A percentile compares a stretch with the other conserved stretches of the same genome.
Conservation (phyloP, 1,140 invertebrate species). For the Drepana arcuata region DNA sequence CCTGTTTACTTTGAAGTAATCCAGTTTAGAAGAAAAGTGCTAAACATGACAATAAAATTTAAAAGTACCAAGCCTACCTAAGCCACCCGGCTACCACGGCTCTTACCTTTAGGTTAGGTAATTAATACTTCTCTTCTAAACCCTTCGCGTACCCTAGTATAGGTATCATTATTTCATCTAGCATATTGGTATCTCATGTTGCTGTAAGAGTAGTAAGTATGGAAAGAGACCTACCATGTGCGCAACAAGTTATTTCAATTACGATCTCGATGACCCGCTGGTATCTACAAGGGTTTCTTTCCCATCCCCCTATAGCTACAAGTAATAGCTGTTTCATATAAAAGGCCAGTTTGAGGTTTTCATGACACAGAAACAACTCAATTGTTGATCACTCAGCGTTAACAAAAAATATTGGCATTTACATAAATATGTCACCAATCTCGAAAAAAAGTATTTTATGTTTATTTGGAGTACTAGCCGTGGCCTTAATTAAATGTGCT, state of each 20-base stretch:
- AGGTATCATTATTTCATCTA: no score
- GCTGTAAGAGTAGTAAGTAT: no score
- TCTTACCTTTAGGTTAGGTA: no score
- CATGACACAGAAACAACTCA: background rate
- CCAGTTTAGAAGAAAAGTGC: no score
- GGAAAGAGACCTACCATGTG: no score
- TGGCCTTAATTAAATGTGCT: conserved; percentile 20
- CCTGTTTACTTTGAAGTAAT: no score
- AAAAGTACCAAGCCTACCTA: no score
- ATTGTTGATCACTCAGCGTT: conserved; percentile 2
- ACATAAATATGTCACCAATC: background rate
- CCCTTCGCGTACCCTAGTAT: no score
- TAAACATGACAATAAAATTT: no score
- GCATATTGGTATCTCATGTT: no score
- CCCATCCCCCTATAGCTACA: conserved; percentile 1
- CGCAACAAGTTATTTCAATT: conserved; percentile 25
- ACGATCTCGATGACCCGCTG: conserved; percentile 15
- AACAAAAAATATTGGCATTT: background rate
- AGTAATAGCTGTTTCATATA: conserved; percentile 8
- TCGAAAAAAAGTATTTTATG: conserved; percentile 12
- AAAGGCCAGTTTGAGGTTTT: conserved; percentile 1
- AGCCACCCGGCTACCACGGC: no score
- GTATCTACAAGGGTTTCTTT: conserved; percentile 7
- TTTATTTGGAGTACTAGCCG: conserved; percentile 17
- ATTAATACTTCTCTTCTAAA: no score